Base-by-base conservation (phyloP, 1,140 invertebrate genomes). In the Drosophila sulfurigaster region DNA sequence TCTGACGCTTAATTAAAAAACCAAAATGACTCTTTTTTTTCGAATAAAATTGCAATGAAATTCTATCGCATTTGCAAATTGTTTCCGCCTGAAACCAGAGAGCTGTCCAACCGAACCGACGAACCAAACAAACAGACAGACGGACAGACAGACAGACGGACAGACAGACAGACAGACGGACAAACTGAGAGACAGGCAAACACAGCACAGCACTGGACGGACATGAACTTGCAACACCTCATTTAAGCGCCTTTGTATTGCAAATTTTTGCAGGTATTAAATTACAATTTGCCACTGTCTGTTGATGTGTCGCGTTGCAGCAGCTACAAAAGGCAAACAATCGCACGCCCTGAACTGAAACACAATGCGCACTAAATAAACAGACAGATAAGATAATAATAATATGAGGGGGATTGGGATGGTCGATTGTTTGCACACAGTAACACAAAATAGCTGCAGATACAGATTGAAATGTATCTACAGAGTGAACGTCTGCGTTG, bases 1-100 rank as follows among this genome's bases (percentile, higher is more conserved):
- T 10, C 57, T 51, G 52, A 15, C 75, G 59, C 80, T 87, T 87
- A 87, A 87, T 87, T 87, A 87, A 87, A 79, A 71, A 60, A 77
- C 52, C 54, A 57, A 54, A 28, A 7, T 56, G 16, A 35, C 32
- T 67, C 70, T 0, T 43, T 43, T 43, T 43, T 43, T 41, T 41
- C 38, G 41, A 64, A 52, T 56, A 51, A 72, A 76, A 72, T 43
- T 82, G 77, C 83, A 78, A 65, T 73, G 73, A 88, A 88, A 89
- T 89, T 89, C 85, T 83, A 89, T 89, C 85, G 78, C 52, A 85
- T 81, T 81, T 83, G 85, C 86, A 89, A 89, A 89, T 89, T 89
- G 86, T 78, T 89, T 89, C 85, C 85, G 85, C 60, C 64, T 51
- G 85, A 74, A 89, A 89, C 69, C 75, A 72, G 85, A 72, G 85